phyloP scores from a whole-genome alignment of 1,140 invertebrate genomes.

The Coptotermes formosanus region DNA sequence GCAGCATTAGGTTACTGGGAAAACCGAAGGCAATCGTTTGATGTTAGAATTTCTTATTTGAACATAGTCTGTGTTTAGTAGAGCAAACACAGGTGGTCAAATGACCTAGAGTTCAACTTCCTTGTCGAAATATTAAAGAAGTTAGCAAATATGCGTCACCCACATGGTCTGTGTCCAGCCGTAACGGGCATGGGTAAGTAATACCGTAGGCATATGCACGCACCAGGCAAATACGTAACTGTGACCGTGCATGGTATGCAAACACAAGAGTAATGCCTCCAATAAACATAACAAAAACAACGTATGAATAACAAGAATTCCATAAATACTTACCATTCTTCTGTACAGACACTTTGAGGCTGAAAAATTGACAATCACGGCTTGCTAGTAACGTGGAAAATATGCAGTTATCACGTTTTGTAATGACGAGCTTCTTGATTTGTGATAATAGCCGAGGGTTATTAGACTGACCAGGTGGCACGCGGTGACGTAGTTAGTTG shows the following conservation, averaged over 20 bases:
- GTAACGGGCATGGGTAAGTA: background rate
- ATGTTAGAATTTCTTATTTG: background rate
- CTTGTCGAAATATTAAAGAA: conserved; percentile 1
- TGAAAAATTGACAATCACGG: too few species aligned
- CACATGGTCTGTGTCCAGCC: background rate
- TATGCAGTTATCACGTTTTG: too few species aligned
- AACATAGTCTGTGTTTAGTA: background rate
- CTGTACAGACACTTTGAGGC: background rate
- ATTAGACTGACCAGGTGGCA: too few species aligned
- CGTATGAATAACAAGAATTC: background rate
- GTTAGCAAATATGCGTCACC: background rate
- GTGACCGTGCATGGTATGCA: background rate
- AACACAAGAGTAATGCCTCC: background rate
- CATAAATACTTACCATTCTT: background rate
- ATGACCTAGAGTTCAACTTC: background rate
- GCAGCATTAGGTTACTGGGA: background rate
- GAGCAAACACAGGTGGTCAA: background rate
- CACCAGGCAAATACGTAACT: background rate
- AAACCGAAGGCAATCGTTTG: background rate
- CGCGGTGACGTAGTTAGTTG: too few species aligned
- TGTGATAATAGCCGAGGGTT: too few species aligned
- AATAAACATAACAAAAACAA: background rate
- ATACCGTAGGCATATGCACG: too few species aligned
- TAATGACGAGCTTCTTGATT: too few species aligned
- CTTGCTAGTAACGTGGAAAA: too few species aligned